Percentiles rank a stretch among this genome's conserved stretches.
These are phyloP conservation scores for Pollenia angustigena DNA, from an alignment of 2,888 invertebrate species.

Conservation along the genomic window DNA sequence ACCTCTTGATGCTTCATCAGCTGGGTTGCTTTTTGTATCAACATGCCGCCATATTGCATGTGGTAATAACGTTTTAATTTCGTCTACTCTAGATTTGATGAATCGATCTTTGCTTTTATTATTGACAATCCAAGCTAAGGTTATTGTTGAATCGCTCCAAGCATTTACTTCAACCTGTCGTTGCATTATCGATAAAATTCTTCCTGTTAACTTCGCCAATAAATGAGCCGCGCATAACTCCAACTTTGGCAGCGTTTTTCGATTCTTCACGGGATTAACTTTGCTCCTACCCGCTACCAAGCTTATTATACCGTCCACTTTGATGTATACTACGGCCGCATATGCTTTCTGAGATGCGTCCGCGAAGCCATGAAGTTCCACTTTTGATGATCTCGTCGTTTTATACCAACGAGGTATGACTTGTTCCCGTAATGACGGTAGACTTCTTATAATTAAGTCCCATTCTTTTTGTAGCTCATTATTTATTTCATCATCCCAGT, in stretches of 20 bases:
- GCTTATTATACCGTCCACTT: not conserved
- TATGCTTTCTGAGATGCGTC: too few relatives aligned
- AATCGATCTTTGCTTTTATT: slow-evolving; percentile 5
- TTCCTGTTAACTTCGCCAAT: not conserved
- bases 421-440: not conserved
- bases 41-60: not conserved
- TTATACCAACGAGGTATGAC: not conserved
- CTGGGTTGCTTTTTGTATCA: not conserved
- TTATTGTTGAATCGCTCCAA: too few relatives aligned
- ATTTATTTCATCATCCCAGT: too few relatives aligned
- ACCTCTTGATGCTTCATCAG: not conserved
- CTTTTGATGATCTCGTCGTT: not conserved
- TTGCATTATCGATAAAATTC: not conserved
- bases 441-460: not conserved
- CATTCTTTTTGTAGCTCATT: not conserved
- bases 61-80: not conserved
- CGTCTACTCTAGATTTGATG: not conserved
- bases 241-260: not conserved
- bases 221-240: not conserved
- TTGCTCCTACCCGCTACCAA: not conserved
- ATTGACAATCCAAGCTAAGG: not conserved
- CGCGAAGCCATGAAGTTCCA: too few relatives aligned
- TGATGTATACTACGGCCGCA: too few relatives aligned
- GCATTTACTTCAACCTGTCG: not conserved
- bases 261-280: not conserved